These are phyloP conservation scores for Cervus canadensis DNA, from an alignment of 2,113 vertebrate genomes.

Conservation along the genomic window DNA sequence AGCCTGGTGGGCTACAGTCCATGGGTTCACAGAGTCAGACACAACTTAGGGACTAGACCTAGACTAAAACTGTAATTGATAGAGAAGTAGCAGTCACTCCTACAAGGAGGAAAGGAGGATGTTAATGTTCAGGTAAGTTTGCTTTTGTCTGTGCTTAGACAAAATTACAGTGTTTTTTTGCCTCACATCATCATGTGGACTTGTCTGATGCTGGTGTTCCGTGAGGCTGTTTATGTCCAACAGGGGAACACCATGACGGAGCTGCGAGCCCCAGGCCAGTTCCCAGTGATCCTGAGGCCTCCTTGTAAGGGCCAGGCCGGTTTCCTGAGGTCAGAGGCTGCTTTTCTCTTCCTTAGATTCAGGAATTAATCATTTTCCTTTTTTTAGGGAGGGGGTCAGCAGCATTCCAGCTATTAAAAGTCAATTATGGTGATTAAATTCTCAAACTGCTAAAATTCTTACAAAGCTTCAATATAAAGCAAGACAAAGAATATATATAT, in stretches of 20 bases:
- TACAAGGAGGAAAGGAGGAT: not conserved
- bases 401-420: slow-evolving; percentile 14
- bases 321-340: not conserved
- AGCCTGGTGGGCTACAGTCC: not conserved
- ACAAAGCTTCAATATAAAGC: not conserved
- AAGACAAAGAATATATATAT: not conserved
- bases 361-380: slow-evolving; percentile 4
- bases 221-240: not conserved
- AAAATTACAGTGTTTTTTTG: not conserved
- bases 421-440: slow-evolving; percentile 11
- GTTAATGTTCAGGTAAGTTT: not conserved
- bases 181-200: not conserved
- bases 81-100: not conserved
- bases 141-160: not conserved
- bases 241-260: not conserved
- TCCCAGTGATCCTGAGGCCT: not conserved
- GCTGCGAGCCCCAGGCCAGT: not conserved
- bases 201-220: not conserved
- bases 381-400: not conserved
- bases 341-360: not conserved
- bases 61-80: not conserved
- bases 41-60: not conserved
- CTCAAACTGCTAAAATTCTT: not conserved
- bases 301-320: not conserved
- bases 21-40: not conserved